Evolutionary conservation across 2,113 vertebrate species (phyloP).

Genomic region (Neolamprologus variostigma): DNA sequence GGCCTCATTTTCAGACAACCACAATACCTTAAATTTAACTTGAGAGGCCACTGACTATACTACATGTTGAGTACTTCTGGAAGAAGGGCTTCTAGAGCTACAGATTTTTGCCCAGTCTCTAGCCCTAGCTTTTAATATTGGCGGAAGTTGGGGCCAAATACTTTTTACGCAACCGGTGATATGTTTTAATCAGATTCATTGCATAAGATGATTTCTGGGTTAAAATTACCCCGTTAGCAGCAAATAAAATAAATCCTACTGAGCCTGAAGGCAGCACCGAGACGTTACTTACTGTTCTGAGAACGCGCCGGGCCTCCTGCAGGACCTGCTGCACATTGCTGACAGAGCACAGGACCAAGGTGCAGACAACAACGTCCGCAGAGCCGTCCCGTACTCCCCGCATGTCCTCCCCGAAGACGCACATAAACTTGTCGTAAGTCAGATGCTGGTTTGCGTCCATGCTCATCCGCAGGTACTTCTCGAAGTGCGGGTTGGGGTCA

Average conservation of each 20-base stretch:
- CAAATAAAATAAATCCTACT: background rate
- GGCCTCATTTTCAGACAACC: background rate
- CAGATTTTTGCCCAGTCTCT: background rate
- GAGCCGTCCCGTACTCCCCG: conserved; percentile 61
- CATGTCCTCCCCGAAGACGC: conserved; percentile 72
- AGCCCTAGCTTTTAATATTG: background rate
- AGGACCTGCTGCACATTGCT: conserved; percentile 47
- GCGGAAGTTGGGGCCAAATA: background rate
- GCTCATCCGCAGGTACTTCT: conserved; percentile 63
- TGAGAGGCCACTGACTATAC: background rate
- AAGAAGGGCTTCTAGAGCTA: background rate
- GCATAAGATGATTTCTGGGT: background rate
- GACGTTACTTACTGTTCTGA: conserved; percentile 71
- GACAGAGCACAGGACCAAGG: conserved; percentile 82
- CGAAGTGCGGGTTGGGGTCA: conserved; percentile 77
- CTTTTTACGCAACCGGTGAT: background rate
- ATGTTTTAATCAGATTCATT: background rate
- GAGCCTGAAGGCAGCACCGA: background rate
- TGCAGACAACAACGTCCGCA: conserved; percentile 76
- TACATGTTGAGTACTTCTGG: background rate
- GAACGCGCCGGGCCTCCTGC: conserved; percentile 70
- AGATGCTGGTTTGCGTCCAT: conserved; percentile 74
- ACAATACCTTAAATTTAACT: background rate
- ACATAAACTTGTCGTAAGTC: conserved; percentile 63
- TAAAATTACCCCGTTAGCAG: background rate